Evolutionary conservation across 1,140 invertebrate species (phyloP).

Genomic region (Rhagoletis zephyria): DNA sequence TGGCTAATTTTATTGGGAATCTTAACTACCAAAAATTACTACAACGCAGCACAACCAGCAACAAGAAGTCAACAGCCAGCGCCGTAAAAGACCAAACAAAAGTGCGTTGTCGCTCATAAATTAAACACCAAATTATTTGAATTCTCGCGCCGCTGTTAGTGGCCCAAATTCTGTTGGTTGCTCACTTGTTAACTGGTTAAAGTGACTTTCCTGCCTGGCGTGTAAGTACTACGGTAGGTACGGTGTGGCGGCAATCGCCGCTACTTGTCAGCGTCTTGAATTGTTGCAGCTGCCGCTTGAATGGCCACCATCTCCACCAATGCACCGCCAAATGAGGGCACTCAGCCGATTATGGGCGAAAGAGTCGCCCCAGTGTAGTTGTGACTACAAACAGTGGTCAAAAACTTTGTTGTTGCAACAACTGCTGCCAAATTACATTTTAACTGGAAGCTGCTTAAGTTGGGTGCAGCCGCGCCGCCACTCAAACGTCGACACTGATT

Average conservation of each 20-base stretch:
- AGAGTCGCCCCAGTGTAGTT: background rate
- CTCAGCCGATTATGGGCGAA: slow-evolving; percentile 12
- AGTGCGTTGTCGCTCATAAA: slow-evolving; percentile 39
- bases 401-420: background rate
- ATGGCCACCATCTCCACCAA: background rate
- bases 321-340: background rate
- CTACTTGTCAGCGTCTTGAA: background rate
- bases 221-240: background rate
- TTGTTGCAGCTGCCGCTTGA: slow-evolving; percentile 33
- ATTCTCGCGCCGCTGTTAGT: slow-evolving; percentile 38
- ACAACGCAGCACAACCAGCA: background rate
- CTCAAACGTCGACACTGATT: slow-evolving; percentile 51
- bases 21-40: slow-evolving; percentile 44
- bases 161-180: background rate
- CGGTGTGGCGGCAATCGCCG: too few relatives aligned
- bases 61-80: background rate
- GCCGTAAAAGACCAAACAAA: too few relatives aligned
- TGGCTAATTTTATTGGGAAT: slow-evolving; percentile 42
- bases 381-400: background rate
- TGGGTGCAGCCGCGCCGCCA: slow-evolving; percentile 32
- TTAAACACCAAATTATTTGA: slow-evolving; percentile 52
- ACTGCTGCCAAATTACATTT: slow-evolving; percentile 47
- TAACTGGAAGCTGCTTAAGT: slow-evolving; percentile 49
- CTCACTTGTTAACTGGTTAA: background rate
- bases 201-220: background rate